phyloP scores from a whole-genome alignment of 2,888 invertebrate species.

The Mimas tiliae region DNA sequence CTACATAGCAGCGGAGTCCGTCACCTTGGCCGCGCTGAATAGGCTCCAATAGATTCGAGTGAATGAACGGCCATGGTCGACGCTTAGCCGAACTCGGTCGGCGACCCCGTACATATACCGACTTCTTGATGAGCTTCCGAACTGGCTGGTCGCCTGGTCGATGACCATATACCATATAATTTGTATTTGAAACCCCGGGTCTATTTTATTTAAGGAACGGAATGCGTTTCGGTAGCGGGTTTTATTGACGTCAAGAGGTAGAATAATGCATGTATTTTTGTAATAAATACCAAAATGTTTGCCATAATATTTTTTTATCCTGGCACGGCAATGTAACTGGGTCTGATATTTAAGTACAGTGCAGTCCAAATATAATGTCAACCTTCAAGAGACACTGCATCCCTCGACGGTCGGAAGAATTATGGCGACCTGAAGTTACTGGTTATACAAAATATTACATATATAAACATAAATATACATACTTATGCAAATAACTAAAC shows the following conservation, averaged over 20 bases:
- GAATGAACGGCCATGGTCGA: conserved; percentile 67
- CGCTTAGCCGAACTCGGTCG: conserved; percentile 70
- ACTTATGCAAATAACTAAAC: too few relatives aligned
- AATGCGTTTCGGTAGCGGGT: neutral
- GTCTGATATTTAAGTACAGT: too few relatives aligned
- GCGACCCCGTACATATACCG: conserved; percentile 67
- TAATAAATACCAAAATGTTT: neutral
- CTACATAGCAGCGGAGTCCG: conserved; percentile 49
- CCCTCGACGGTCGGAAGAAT: too few relatives aligned
- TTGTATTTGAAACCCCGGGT: conserved; percentile 37
- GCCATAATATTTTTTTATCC: too few relatives aligned
- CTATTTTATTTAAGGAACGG: conserved; percentile 10
- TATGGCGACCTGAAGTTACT: too few relatives aligned
- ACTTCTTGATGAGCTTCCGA: conserved; percentile 67
- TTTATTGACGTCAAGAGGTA: neutral
- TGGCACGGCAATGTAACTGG: too few relatives aligned
- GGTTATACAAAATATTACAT: too few relatives aligned
- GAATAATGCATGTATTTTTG: neutral
- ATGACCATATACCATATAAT: conserved; percentile 44
- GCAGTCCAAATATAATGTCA: too few relatives aligned
- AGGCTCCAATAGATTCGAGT: conserved; percentile 55
- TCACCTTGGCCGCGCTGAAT: conserved; percentile 75
- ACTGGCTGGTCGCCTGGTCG: conserved; percentile 40
- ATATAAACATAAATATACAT: too few relatives aligned
- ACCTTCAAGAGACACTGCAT: too few relatives aligned